Evolutionary conservation across 2,113 vertebrate genomes (phyloP), one percentile per base, ranked within the genome.

Genomic region (Brachionichthys hirsutus): DNA sequence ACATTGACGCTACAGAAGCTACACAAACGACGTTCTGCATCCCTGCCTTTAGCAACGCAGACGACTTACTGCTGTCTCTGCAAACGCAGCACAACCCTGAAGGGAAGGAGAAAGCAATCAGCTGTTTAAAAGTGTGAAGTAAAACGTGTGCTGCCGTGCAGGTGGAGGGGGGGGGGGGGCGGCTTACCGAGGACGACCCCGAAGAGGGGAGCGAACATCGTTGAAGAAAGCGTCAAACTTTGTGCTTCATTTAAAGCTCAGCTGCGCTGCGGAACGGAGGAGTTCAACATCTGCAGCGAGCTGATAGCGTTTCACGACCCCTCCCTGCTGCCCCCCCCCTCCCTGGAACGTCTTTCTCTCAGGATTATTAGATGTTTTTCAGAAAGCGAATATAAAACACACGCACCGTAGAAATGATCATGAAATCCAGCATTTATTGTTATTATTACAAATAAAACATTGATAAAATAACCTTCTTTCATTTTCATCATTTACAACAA

Each of bases 151-250:
- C 12, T 16, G 15, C 14, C 1, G 55, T 17, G 12, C 15, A 35
- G 40, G 48, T 61, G 61, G 30, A 54, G 36, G 44, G 34, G 2
- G 61, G 30, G 52, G 36, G 44, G 34, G 2, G 18, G 50, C 4
- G 40, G 13, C 87, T 80, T 67, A 90, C 89, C 89, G 54, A 89
- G 16, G 12, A 82, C 12, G 34, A 73, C 5, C 49, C 84, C 22
- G 38, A 75, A 53, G 12, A 83, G 3, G 14, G 35, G 65, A 52
- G 41, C 7, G 65, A 54, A 56, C 85, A 88, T 86, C 22, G 50
- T 65, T 12, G 19, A 41, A 57, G 40, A 24, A 24, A 49, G 14
- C 6, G 20, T 50, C 35, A 9, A 30, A 35, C 0, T 8, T 3
- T 15, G 11, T 2, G 13, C 46, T 7, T 62, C 2, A 15, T 9